Conservation (phyloP, 2,113 vertebrate species). For the Thermophis baileyi region DNA sequence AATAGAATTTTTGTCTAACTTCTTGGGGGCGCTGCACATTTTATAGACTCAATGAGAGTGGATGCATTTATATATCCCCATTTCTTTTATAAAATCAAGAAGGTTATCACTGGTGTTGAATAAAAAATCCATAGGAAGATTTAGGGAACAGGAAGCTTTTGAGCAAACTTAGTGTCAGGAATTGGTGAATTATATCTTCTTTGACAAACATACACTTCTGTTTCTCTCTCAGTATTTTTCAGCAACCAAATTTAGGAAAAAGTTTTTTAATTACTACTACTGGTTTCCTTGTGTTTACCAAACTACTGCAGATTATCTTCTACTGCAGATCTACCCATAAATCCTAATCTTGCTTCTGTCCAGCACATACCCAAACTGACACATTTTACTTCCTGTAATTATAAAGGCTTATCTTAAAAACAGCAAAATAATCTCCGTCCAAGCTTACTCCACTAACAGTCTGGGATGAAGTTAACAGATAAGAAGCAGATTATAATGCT, state of each 20-base stretch:
- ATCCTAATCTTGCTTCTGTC: not conserved
- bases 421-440: not conserved
- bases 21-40: not conserved
- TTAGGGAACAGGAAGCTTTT: not conserved
- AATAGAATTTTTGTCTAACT: not conserved
- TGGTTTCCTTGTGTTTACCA: not conserved
- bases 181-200: not conserved
- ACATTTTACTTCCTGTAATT: not conserved
- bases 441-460: not conserved
- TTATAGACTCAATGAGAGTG: not conserved
- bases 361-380: not conserved
- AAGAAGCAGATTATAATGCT: not conserved
- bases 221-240: not conserved
- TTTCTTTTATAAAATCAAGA: not conserved
- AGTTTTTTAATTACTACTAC: not conserved
- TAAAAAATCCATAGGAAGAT: not conserved
- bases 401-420: not conserved
- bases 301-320: not conserved
- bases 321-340: not conserved
- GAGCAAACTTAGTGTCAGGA: not conserved
- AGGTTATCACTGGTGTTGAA: not conserved
- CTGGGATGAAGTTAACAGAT: not conserved
- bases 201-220: not conserved
- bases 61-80: not conserved
- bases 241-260: not conserved